A percentile compares a stretch with the other conserved stretches of the same genome.
Evolutionary conservation across 1,140 invertebrate species (phyloP).

Genomic region (Hycleus cichorii): DNA sequence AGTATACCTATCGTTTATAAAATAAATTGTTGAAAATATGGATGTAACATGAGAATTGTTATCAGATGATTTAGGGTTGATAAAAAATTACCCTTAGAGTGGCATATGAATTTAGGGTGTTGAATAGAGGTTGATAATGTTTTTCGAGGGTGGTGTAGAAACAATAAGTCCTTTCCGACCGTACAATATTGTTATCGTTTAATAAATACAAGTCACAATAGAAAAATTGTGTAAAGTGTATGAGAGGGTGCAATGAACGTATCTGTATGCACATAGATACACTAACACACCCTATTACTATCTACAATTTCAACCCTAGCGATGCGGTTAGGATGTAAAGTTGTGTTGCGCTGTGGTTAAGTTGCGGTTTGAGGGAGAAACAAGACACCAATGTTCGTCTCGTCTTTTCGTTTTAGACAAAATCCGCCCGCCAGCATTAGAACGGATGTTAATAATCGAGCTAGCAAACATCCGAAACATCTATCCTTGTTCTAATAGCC

Average conservation of each 20-base stretch:
- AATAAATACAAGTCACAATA: background rate
- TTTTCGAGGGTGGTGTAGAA: too few species aligned
- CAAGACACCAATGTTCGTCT: constrained; percentile 15
- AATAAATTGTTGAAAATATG: background rate
- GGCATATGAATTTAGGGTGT: too few species aligned
- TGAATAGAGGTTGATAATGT: too few species aligned
- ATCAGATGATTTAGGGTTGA: too few species aligned
- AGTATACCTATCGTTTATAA: background rate
- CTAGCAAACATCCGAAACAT: constrained; percentile 20
- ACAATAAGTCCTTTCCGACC: too few species aligned
- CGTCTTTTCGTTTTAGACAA: constrained; percentile 20
- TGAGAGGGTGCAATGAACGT: constrained; percentile 14
- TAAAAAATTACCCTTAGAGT: too few species aligned
- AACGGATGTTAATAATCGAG: constrained; percentile 28
- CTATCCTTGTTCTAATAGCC: constrained; percentile 7
- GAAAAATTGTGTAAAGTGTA: background rate
- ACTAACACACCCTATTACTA: constrained; percentile 9
- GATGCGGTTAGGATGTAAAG: constrained; percentile 28
- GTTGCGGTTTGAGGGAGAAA: constrained; percentile 24
- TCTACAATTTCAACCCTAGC: constrained; percentile 19
- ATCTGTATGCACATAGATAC: background rate
- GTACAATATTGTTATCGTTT: background rate
- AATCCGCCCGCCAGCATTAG: constrained; percentile 19
- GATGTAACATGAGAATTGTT: too few species aligned
- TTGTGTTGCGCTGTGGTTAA: constrained; percentile 27